These are phyloP conservation scores for Tangara arthus DNA, from an alignment of 2,797 vertebrate genomes.

Conservation along the genomic window DNA sequence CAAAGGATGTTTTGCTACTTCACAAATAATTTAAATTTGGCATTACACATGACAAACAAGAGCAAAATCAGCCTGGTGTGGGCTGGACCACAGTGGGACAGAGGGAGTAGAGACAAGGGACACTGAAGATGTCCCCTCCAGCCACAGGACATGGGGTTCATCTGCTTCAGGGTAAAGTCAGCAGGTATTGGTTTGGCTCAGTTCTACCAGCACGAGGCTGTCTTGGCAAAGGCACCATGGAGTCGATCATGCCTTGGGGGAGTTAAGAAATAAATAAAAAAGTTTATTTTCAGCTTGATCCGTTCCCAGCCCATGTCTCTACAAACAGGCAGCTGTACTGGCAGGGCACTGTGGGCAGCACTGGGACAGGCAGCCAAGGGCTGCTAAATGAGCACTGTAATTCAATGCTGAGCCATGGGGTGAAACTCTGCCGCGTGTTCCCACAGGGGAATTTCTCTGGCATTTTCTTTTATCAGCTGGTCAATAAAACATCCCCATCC, in stretches of 20 bases:
- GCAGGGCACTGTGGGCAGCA: not conserved
- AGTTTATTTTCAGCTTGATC: not conserved
- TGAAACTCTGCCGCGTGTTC: not conserved
- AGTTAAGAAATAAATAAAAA: not conserved
- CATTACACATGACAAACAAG: not conserved
- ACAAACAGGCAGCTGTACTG: not conserved
- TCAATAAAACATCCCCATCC: not conserved
- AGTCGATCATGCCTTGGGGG: not conserved
- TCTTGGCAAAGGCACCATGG: not conserved
- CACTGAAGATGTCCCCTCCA: not conserved
- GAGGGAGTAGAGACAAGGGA: not conserved
- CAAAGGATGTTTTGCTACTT: not conserved
- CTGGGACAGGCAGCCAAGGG: not conserved
- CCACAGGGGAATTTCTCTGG: not conserved
- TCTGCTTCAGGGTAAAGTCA: not conserved
- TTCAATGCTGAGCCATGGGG: rapidly evolving
- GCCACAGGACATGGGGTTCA: not conserved
- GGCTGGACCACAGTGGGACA: not conserved
- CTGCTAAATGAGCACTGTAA: not conserved
- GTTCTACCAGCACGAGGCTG: rapidly evolving
- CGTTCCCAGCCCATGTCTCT: not conserved
- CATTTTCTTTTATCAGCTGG: not conserved
- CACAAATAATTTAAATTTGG: not conserved
- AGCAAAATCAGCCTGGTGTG: not conserved
- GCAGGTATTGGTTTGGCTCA: not conserved